Evolutionary conservation across 64 coral and sea anemone species (phyloP), one percentile per base, ranked within the genome.

Genomic region (Montipora cactus): DNA sequence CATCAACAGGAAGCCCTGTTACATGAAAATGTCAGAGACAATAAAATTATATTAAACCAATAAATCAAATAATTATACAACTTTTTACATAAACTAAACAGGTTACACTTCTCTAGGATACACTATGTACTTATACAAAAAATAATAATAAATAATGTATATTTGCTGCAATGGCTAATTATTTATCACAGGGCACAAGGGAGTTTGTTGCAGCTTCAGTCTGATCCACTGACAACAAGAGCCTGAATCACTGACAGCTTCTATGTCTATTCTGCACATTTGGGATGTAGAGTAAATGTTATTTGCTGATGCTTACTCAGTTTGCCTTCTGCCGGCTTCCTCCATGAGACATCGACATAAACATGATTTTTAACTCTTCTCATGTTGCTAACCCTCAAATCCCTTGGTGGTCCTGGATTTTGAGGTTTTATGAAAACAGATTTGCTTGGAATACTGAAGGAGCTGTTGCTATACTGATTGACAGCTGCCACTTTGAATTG

Each of bases 401-500:
- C 16, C n/a, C 81, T 75, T 14, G 90, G 90, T n/a, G 70, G 81
- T 16, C 49, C 58, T 73, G 70, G 90, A 14, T 14, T n/a, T 59
- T 14, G 23, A 2, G 49, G 90, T 1, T 49, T 18, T 19, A 59
- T 55, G 55, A 66, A 85, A 6, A 84, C 22, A 0, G 22, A 22
- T 85, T 68, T 23, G 52, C 80, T 92, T 50, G 72, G 90, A 3
- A 48, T 8, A 67, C 90, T 92, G 44, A 84, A 92, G 0, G 44
- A n/a, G 48, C 90, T 92, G 59, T 80, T 47, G 7, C 80, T 72
- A 49, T 92, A 47, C 25, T 86, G 69, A 66, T 51, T 92, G 3
- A 67, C 71, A 45, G 90, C 67, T 16, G 74, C 16, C 15, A 92
- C 71, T 83, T 49, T 81, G 44, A 76, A 92, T 19, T 92, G 79